A percentile compares a stretch with the other conserved stretches of the same genome.
These are phyloP conservation scores for Mustela lutreola DNA, from an alignment of 2,113 vertebrate species.

Conservation along the genomic window DNA sequence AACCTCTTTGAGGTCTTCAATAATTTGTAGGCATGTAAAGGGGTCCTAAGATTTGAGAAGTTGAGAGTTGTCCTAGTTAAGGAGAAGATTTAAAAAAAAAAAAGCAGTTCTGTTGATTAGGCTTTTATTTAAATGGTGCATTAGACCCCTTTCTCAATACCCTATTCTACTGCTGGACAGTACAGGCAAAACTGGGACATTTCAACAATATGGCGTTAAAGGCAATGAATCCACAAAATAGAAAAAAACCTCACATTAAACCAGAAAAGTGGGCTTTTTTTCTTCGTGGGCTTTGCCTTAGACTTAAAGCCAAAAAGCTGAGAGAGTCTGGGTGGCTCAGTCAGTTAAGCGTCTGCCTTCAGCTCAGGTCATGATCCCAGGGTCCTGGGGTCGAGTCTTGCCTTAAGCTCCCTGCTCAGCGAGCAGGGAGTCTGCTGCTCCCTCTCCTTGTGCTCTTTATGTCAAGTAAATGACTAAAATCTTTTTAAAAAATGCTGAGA, in stretches of 20 bases:
- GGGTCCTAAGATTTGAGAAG: neutral
- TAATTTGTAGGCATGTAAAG: neutral
- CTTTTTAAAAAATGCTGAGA: neutral
- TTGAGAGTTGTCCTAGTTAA: neutral
- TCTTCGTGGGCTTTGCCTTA: neutral
- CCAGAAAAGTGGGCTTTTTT: neutral
- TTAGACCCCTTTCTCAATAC: neutral
- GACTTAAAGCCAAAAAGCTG: neutral
- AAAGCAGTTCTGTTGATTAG: neutral
- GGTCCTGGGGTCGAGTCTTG: neutral
- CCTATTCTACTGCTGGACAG: neutral
- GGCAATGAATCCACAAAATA: too few species aligned
- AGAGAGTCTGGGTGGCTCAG: neutral
- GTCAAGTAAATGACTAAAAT: too few species aligned
- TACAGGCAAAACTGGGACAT: neutral
- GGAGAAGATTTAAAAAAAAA: neutral
- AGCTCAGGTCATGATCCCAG: neutral
- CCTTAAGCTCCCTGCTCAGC: neutral
- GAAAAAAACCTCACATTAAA: neutral
- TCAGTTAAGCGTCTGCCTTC: neutral
- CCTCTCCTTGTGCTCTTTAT: too few species aligned
- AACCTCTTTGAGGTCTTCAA: neutral
- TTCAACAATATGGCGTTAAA: neutral
- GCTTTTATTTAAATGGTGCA: neutral
- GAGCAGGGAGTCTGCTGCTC: too few species aligned